These are phyloP conservation scores for Chaetura pelagica DNA, from an alignment of 2,113 vertebrate genomes.

Conservation along the genomic window DNA sequence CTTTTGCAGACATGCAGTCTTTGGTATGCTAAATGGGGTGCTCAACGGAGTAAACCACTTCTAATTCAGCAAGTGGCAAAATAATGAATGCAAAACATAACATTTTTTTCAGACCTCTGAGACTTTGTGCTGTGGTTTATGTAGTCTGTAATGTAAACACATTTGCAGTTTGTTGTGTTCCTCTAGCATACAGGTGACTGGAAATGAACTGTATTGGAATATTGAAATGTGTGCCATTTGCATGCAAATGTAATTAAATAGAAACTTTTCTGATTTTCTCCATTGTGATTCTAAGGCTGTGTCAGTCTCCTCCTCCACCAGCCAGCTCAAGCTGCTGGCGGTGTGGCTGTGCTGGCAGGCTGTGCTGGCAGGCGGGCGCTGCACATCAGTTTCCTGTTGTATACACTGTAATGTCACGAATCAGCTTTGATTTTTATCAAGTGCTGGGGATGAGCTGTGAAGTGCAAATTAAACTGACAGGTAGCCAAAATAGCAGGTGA, in stretches of 20 bases:
- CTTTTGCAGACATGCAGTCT: not conserved
- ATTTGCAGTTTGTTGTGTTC: not conserved
- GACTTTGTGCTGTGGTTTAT: conserved; percentile 6
- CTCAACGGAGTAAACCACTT: not conserved
- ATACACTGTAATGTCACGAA: not conserved
- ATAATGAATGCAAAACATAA: conserved; percentile 11
- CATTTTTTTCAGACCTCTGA: conserved; percentile 12
- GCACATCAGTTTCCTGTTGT: conserved; percentile 1
- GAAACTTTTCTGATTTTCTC: not conserved
- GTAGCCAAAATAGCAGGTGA: conserved; percentile 29
- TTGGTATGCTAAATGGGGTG: conserved; percentile 3
- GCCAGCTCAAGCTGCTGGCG: not conserved
- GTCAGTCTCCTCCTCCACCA: not conserved
- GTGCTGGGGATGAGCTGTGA: not conserved
- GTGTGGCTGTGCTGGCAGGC: not conserved
- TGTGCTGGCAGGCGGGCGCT: not conserved
- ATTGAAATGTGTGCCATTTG: not conserved
- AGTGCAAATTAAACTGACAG: not conserved
- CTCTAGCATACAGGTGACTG: not conserved
- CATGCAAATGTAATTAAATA: not conserved
- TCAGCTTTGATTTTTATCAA: conserved; percentile 43
- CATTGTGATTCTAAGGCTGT: not conserved
- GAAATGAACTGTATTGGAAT: not conserved
- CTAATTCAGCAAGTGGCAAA: not conserved
- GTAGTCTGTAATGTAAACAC: not conserved